phyloP scores from a whole-genome alignment of 2,113 vertebrate genomes.

The Fregetta grallaria region DNA sequence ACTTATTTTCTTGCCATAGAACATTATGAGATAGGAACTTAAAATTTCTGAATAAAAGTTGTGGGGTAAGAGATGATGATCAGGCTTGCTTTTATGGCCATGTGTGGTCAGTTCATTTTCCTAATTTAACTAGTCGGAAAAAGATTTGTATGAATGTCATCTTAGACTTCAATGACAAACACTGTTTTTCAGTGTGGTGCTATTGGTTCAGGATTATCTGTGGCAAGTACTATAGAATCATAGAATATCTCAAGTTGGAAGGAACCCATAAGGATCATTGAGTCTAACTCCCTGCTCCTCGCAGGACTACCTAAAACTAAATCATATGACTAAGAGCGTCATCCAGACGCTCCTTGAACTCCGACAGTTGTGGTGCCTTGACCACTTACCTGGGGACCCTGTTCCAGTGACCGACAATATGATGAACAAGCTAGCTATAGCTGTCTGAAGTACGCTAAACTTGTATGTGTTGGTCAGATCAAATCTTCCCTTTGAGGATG shows the following conservation, averaged over 20 bases:
- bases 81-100: not conserved
- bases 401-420: not conserved
- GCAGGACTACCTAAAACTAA: not conserved
- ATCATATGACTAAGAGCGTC: not conserved
- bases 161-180: not conserved
- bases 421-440: not conserved
- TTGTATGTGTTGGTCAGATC: not conserved
- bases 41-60: not conserved
- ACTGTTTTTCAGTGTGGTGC: not conserved
- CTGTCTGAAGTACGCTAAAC: not conserved
- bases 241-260: not conserved
- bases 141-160: not conserved
- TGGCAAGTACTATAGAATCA: not conserved
- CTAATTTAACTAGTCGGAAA: not conserved
- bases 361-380: not conserved
- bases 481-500: not conserved
- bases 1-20: not conserved
- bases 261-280: not conserved
- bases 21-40: not conserved
- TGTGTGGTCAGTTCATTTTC: not conserved
- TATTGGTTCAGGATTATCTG: not conserved
- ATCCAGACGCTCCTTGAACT: not conserved
- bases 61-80: not conserved
- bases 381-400: not conserved
- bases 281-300: not conserved